phyloP scores from a whole-genome alignment of 2,888 invertebrate species.

The Microplitis deprimator region DNA sequence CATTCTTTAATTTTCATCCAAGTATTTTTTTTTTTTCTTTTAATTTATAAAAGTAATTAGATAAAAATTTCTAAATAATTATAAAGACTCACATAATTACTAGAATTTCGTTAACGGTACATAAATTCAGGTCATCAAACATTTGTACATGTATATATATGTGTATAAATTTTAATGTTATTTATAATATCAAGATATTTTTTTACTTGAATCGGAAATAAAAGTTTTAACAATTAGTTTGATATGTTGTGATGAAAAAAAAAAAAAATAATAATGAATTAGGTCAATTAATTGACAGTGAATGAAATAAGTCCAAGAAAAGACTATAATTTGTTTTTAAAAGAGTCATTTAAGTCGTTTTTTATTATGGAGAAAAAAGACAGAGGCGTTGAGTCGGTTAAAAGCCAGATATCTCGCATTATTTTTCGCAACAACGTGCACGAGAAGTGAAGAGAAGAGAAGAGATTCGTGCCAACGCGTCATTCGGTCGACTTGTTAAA shows the following conservation, averaged over 20 bases:
- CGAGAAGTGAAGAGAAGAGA: background rate
- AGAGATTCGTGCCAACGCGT: constrained; percentile 35
- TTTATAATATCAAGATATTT: too few species aligned
- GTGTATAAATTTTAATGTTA: too few species aligned
- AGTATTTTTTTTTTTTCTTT: background rate
- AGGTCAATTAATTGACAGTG: background rate
- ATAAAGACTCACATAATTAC: background rate
- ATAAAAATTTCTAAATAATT: background rate
- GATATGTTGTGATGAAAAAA: too few species aligned
- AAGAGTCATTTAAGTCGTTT: constrained; percentile 20
- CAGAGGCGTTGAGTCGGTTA: constrained; percentile 32
- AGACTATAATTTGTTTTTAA: background rate
- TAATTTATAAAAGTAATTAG: background rate
- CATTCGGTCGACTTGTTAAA: constrained; percentile 24
- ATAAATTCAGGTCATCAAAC: background rate
- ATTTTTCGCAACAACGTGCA: constrained; percentile 19
- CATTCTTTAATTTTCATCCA: background rate
- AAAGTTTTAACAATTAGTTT: too few species aligned
- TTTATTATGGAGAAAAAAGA: constrained; percentile 8
- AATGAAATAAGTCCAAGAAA: background rate
- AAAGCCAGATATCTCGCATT: constrained; percentile 28
- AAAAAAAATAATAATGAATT: background rate
- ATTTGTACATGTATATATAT: background rate
- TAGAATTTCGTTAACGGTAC: background rate
- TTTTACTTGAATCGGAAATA: too few species aligned